These are phyloP conservation scores for Halcyon senegalensis DNA, from an alignment of 2,113 vertebrate species.

Conservation along the genomic window DNA sequence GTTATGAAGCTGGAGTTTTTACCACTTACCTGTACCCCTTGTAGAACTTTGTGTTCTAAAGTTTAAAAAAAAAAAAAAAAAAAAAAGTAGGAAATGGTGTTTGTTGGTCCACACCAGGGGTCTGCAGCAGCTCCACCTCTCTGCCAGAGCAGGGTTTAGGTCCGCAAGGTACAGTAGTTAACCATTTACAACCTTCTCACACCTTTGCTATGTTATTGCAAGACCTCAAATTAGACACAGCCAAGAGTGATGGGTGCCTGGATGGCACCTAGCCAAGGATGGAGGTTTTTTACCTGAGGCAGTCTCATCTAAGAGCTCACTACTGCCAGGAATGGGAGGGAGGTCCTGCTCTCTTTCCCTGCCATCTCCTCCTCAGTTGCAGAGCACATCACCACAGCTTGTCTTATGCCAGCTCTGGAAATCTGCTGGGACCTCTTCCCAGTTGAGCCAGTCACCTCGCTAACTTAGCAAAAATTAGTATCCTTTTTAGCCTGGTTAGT, in stretches of 20 bases:
- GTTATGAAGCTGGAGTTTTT: background rate
- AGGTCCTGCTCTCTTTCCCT: background rate
- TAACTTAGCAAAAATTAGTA: background rate
- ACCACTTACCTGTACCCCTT: background rate
- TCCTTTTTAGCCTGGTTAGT: background rate
- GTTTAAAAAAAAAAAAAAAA: background rate
- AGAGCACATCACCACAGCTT: background rate
- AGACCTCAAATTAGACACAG: slow-evolving; percentile 14
- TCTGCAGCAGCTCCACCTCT: background rate
- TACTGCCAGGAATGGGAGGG: background rate
- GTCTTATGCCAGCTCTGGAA: background rate
- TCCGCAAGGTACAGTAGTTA: background rate
- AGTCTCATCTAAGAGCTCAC: background rate
- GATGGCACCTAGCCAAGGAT: background rate
- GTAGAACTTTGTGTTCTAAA: background rate
- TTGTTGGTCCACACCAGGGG: background rate
- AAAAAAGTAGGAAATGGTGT: background rate
- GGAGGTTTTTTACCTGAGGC: background rate
- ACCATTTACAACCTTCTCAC: background rate
- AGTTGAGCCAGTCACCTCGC: background rate
- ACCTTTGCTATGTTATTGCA: background rate
- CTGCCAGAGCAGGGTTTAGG: background rate
- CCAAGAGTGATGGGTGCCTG: background rate
- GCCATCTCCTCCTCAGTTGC: background rate
- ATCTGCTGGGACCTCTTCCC: background rate